These are phyloP conservation scores for Bradypodion pumilum DNA, from an alignment of 2,797 vertebrate species.

Conservation along the genomic window DNA sequence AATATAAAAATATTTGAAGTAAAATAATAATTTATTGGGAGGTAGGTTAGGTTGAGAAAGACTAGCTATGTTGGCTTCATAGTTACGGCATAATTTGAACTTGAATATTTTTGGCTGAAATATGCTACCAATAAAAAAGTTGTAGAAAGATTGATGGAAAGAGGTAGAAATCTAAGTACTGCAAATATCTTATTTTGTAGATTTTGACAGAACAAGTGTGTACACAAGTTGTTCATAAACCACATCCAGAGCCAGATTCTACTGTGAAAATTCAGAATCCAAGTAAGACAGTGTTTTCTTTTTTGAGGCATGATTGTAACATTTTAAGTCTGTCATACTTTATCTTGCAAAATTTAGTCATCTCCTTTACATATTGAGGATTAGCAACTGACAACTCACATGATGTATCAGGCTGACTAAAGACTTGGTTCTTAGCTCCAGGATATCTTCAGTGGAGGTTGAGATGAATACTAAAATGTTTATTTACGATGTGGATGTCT, in stretches of 20 bases:
- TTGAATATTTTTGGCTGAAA: not conserved
- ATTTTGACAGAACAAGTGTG: conserved; percentile 99
- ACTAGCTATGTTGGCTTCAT: not conserved
- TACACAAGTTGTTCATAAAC: conserved; percentile 98
- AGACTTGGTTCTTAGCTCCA: not conserved
- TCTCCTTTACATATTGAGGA: not conserved
- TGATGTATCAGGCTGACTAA: not conserved
- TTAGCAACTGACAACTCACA: not conserved
- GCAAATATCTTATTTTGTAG: conserved; percentile 73
- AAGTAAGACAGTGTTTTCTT: conserved; percentile 81
- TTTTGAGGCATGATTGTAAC: conserved; percentile 15
- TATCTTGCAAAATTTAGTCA: not conserved
- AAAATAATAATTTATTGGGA: not conserved
- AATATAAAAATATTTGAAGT: not conserved
- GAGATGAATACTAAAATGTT: not conserved
- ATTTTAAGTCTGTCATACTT: conserved; percentile 21
- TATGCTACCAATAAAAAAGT: not conserved
- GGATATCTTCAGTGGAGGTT: not conserved
- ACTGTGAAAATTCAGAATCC: conserved; percentile 99
- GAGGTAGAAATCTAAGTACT: conserved; percentile 43
- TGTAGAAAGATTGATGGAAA: not conserved
- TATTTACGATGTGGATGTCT: not conserved
- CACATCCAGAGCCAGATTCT: conserved; percentile 96
- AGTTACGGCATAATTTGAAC: not conserved
- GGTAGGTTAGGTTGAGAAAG: not conserved